Conservation (phyloP, 2,888 invertebrate species). For the Chelonus formosanus region DNA sequence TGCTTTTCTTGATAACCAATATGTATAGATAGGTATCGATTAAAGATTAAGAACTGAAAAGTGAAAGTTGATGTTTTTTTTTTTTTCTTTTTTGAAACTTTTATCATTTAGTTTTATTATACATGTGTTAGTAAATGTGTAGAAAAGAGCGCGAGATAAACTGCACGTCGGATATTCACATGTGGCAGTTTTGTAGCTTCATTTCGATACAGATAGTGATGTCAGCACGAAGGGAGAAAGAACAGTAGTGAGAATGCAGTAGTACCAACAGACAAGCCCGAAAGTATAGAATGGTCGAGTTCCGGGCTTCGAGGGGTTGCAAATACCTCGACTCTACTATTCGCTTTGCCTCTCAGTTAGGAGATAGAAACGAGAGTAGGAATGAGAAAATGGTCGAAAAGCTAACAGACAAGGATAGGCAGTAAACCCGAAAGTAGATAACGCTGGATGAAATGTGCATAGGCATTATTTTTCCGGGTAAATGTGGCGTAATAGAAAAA, state of each 20-base stretch:
- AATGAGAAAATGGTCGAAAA: slow-evolving; percentile 34
- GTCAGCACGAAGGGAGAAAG: slow-evolving; percentile 36
- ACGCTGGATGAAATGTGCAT: slow-evolving; percentile 51
- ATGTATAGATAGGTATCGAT: neutral
- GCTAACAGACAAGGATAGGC: slow-evolving; percentile 31
- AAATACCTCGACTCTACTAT: slow-evolving; percentile 28
- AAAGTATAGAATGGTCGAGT: slow-evolving; percentile 22
- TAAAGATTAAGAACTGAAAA: slow-evolving; percentile 19
- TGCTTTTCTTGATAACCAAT: too few relatives aligned
- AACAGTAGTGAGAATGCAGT: slow-evolving; percentile 24
- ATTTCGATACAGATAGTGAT: slow-evolving; percentile 46
- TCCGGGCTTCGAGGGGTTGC: slow-evolving; percentile 21
- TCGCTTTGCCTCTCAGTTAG: slow-evolving; percentile 1
- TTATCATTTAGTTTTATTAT: neutral
- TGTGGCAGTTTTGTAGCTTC: slow-evolving; percentile 25
- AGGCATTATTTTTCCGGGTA: slow-evolving; percentile 51
- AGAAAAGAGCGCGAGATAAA: slow-evolving; percentile 31
- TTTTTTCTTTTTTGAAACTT: too few relatives aligned
- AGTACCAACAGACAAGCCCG: slow-evolving; percentile 12
- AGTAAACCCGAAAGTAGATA: slow-evolving; percentile 44
- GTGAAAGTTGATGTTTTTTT: too few relatives aligned
- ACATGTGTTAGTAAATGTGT: neutral
- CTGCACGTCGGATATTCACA: slow-evolving; percentile 22
- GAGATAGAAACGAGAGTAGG: slow-evolving; percentile 9
- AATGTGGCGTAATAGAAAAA: slow-evolving; percentile 51